Evolutionary conservation across 30 jellyfish, hydroid and myxozoan genomes (phyloP).

Genomic region (Pseudorhiza aurosa): DNA sequence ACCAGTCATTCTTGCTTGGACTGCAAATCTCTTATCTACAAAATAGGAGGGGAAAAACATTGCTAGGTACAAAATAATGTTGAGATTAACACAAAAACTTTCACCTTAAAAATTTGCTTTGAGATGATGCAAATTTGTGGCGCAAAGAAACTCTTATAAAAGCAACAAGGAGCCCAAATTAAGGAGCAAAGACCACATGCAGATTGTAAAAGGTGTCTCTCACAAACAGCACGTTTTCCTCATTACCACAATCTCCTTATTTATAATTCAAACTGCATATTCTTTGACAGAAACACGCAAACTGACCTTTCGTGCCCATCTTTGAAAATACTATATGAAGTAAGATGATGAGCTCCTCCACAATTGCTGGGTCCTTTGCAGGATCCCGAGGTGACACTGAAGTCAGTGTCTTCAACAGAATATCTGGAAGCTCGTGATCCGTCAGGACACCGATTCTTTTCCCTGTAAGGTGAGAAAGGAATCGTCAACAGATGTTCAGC

Average conservation of each 20-base stretch:
- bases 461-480: slow-evolving; percentile 55
- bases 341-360: slow-evolving; percentile 53
- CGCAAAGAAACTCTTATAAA: too few relatives aligned
- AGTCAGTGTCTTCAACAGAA: slow-evolving; percentile 20
- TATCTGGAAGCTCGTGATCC: slow-evolving; percentile 67
- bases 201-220: too few relatives aligned
- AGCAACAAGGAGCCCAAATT: not conserved
- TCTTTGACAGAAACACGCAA: not conserved
- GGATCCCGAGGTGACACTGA: slow-evolving; percentile 40
- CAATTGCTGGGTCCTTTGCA: slow-evolving; percentile 34
- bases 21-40: slow-evolving; percentile 67
- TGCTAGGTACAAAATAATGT: too few relatives aligned
- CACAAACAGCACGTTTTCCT: too few relatives aligned
- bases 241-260: too few relatives aligned
- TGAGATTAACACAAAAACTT: too few relatives aligned
- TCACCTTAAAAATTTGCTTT: too few relatives aligned
- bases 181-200: not conserved
- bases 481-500: too few relatives aligned
- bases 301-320: slow-evolving; percentile 76
- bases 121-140: too few relatives aligned
- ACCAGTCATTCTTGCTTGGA: slow-evolving; percentile 80
- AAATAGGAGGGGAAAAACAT: not conserved
- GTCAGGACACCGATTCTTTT: slow-evolving; percentile 68
- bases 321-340: slow-evolving; percentile 67
- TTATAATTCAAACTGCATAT: too few relatives aligned